Evolutionary conservation across 2,113 vertebrate species (phyloP).

Genomic region (Cyprinodon variegatus): DNA sequence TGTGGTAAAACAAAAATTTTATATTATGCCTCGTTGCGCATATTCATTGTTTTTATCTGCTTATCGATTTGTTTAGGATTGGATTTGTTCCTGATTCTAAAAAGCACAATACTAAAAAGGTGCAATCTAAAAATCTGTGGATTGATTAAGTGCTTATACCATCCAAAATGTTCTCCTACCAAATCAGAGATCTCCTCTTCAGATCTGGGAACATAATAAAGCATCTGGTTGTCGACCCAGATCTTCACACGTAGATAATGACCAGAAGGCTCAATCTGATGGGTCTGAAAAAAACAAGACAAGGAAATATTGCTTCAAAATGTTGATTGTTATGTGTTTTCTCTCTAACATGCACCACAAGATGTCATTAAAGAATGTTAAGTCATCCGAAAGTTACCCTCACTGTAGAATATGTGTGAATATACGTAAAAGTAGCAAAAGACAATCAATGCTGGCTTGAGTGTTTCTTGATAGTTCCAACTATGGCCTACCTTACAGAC

Average conservation of each 20-base stretch:
- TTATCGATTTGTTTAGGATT: neutral
- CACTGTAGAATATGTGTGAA: no score
- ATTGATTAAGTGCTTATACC: neutral
- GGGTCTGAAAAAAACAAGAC: constrained; percentile 73
- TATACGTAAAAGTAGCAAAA: no score
- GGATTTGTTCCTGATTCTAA: neutral
- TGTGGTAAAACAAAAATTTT: no score
- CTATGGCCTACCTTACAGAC: constrained; percentile 88
- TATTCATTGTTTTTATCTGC: neutral
- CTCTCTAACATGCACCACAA: neutral
- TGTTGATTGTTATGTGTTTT: neutral
- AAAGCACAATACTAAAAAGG: neutral
- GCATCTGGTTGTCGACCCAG: constrained; percentile 82
- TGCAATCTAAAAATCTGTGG: neutral
- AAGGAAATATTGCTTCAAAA: neutral
- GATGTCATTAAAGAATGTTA: neutral
- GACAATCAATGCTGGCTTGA: no score
- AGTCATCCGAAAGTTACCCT: neutral
- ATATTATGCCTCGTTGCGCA: neutral
- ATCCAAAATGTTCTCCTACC: constrained; percentile 80
- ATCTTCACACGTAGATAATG: constrained; percentile 92
- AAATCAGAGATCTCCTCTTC: constrained; percentile 95
- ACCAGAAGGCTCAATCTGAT: constrained; percentile 83
- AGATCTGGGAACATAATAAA: constrained; percentile 85
- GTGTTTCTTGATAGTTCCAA: neutral